phyloP scores from a whole-genome alignment of 2,888 invertebrate species.

The Cephus spinipes region DNA sequence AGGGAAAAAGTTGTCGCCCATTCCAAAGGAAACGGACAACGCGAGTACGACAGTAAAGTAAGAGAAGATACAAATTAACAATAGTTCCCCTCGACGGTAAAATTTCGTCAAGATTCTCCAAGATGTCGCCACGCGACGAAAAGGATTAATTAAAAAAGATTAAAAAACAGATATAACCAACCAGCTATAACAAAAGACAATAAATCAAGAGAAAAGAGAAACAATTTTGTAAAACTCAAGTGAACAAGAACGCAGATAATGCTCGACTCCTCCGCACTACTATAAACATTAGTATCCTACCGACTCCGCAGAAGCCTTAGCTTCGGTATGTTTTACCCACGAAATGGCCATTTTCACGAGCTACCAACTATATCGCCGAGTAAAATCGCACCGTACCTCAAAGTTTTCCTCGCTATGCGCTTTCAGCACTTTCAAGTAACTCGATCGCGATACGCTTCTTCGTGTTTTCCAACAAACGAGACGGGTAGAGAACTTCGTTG shows the following conservation, averaged over 20 bases:
- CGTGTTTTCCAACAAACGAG: constrained; percentile 9
- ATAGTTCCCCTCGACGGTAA: neutral
- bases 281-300: neutral
- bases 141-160: neutral
- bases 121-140: neutral
- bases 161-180: neutral
- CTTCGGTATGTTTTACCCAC: neutral
- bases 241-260: neutral
- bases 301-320: neutral
- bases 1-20: constrained; percentile 18
- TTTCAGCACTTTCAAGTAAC: constrained; percentile 28
- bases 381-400: neutral
- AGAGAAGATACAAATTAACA: neutral
- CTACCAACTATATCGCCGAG: neutral
- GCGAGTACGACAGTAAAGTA: neutral
- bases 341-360: neutral
- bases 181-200: neutral
- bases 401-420: neutral
- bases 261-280: neutral
- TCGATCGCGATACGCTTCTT: constrained; percentile 25
- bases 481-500: neutral
- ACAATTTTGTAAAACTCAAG: neutral
- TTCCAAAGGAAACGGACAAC: constrained; percentile 11
- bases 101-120: neutral
- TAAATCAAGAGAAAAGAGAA: neutral